Evolutionary conservation across 2,113 vertebrate species (phyloP), one percentile per base, ranked within the genome.

Genomic region (Plecotus auritus): DNA sequence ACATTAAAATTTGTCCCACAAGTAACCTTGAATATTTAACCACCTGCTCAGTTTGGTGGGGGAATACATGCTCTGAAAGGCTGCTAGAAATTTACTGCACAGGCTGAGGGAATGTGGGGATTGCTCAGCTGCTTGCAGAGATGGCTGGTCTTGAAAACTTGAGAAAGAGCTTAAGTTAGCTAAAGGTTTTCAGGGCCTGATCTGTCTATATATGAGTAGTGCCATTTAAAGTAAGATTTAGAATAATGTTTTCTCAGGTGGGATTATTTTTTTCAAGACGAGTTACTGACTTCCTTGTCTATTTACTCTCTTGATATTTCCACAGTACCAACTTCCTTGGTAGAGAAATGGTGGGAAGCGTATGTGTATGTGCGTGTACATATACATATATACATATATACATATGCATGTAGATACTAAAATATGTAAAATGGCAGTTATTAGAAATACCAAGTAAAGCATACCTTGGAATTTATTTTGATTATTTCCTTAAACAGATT

Each of bases 1-100:
- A 64, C 26, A 85, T 85, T 93, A 35, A 89, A 87, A 66, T 78
- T 85, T 88, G 84, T 90, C 54, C 51, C 72, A 66, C 59, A 66
- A 78, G 76, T 78, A 78, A 96, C 81, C 81, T 88, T 90, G 82
- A 83, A 64, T 97, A 94, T 96, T 96, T 95, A 95, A 83, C 77
- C 82, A 96, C 90, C 84, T 97, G 93, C 76, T 97, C 61, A 40
- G 7, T 85, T 80, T 88, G 67, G 72, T 93, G 20, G 26, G 76
- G 59, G 54, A 92, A 59, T 47, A 51, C 54, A 54, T 77, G 26
- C 82, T 90, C 61, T 61, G 37, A 26, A 83, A 95, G 56, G 4
- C 22, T 59, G 22, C 59, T 61, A 26, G 59, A 97, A 97, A 81
- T 88, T 97, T 83, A 88, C 61, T 37, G 42, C 54, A 10, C 28